Base-by-base conservation (phyloP, 2,113 vertebrate species). In the Petaurus breviceps region DNA sequence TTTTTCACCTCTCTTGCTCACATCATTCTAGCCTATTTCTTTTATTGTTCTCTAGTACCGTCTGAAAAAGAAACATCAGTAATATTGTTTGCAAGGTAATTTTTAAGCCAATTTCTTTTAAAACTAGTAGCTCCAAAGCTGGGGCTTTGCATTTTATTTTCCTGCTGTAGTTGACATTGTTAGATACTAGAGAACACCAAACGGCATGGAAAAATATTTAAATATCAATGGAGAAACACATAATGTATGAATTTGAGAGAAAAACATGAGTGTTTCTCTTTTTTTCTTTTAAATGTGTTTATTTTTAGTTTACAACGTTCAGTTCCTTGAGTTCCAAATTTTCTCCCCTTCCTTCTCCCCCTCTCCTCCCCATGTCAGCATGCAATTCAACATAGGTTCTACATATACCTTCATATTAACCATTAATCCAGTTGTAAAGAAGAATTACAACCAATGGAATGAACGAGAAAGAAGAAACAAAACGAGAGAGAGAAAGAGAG, bases 71-170 rank as follows among this genome's bases (percentile, higher is more conserved):
- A 43, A 3, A 57, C 28, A 92, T 57, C 49, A 53, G 14, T 84
- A 90, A 51, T 68, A 3, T 14, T 90, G 0, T 77, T 91, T 68
- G 90, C 90, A 95, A 95, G 90, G 23, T 92, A 94, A 52, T 46
- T 68, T 96, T 91, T 92, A 93, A 84, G 54, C 68, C n/a, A 43
- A 77, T 43, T 84, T 4, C 89, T 91, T 94, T 90, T 19, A 92
- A 51, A 95, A 4, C 19, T 1, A 77, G 19, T 43, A 90, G 90
- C 24, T 51, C 37, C 89, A 37, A 94, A 51, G 90, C 0, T 89
- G 2, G 47, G 92, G 94, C 9, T 23, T 19, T 92, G 8, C 24
- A 31, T 28, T 22, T 94, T 31, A 24, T 51, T 55, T 95, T 94
- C 91, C 46, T 92, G 37, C 84, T 91, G 5, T 49, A 52, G 8